Conservation (phyloP, 1,140 invertebrate species). For the Bombus sylvicola region DNA sequence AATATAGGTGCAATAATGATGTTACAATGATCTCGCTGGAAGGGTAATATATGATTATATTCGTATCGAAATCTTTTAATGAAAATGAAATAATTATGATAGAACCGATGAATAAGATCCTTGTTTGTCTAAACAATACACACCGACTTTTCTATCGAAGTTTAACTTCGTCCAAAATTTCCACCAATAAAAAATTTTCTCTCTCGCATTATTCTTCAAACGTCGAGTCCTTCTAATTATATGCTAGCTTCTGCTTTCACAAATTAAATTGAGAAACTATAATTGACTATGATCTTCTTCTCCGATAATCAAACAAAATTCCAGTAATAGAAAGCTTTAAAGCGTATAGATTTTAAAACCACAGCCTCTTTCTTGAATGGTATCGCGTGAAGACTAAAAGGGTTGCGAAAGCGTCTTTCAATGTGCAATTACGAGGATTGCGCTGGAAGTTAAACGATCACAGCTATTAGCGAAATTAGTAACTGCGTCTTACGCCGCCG, state of each 20-base stretch:
- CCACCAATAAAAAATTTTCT: background rate
- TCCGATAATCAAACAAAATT: background rate
- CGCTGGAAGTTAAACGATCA: background rate
- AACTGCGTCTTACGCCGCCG: background rate
- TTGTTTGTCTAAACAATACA: too few relatives aligned
- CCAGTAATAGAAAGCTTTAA: background rate
- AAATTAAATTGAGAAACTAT: background rate
- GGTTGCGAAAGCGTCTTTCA: too few relatives aligned
- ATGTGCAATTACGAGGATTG: background rate
- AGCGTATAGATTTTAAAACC: background rate
- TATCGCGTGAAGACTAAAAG: background rate
- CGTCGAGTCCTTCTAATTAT: background rate
- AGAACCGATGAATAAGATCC: too few relatives aligned
- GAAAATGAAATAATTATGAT: too few relatives aligned
- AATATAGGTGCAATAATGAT: too few relatives aligned
- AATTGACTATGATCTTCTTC: background rate
- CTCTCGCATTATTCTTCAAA: background rate
- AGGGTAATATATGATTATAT: too few relatives aligned
- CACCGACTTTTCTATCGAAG: too few relatives aligned
- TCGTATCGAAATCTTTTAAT: too few relatives aligned
- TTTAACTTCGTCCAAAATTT: background rate
- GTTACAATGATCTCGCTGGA: too few relatives aligned
- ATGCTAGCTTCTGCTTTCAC: background rate
- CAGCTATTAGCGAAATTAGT: background rate
- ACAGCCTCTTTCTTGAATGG: background rate